A percentile compares a stretch with the other conserved stretches of the same genome.
Conservation (phyloP, 1,140 invertebrate genomes). For the Bombus consobrinus region DNA sequence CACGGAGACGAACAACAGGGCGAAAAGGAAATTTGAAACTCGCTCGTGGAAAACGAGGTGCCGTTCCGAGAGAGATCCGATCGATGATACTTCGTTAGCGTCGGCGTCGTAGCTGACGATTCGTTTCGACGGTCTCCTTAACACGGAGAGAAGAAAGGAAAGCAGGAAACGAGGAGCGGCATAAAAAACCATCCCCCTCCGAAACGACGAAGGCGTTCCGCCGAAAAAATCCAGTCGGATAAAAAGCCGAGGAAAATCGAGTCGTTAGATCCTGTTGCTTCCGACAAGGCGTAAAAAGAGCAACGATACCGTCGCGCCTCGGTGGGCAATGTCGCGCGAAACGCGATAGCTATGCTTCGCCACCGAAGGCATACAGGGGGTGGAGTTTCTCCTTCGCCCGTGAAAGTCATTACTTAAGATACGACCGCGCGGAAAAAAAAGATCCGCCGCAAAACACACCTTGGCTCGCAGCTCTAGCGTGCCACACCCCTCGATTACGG, state of each 20-base stretch:
- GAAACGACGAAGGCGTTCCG: background rate
- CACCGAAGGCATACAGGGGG: background rate
- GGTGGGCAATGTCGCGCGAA: constrained; percentile 54
- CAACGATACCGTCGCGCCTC: background rate
- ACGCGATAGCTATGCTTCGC: constrained; percentile 50
- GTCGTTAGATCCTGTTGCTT: constrained; percentile 51
- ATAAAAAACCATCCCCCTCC: background rate
- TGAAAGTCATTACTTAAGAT: constrained; percentile 61
- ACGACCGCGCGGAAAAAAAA: constrained; percentile 53
- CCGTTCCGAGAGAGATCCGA: background rate
- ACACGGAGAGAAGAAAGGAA: background rate
- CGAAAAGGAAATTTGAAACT: constrained; percentile 27
- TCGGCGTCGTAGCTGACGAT: background rate
- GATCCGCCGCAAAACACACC: constrained; percentile 59
- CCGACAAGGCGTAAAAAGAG: constrained; percentile 28
- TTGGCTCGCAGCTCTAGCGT: constrained; percentile 39
- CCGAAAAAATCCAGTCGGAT: too few species aligned
- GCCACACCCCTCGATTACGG: constrained; percentile 60
- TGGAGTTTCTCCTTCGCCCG: background rate
- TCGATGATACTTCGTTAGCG: background rate
- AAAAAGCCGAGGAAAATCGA: constrained; percentile 42
- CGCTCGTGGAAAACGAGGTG: background rate
- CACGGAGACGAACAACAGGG: background rate
- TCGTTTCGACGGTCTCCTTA: background rate
- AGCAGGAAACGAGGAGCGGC: background rate